Evolutionary conservation across 2,888 invertebrate species (phyloP).

Genomic region (Gonocerus acuteangulatus): DNA sequence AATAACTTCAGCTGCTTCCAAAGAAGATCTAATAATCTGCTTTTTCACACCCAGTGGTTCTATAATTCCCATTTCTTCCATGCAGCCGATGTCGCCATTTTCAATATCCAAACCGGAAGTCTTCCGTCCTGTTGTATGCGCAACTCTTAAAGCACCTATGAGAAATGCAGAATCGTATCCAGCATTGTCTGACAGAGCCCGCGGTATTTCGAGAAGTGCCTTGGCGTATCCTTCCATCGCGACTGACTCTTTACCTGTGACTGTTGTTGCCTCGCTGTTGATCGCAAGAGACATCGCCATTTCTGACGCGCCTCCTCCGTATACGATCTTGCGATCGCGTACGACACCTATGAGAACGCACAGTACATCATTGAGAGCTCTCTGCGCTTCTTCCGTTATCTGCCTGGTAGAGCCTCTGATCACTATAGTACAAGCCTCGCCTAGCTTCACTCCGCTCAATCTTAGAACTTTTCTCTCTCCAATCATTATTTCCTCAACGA

Average conservation of each 20-base stretch:
- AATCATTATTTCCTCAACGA: slow-evolving; percentile 95
- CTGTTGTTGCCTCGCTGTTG: slow-evolving; percentile 69
- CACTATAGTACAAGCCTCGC: slow-evolving; percentile 94
- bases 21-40: slow-evolving; percentile 86
- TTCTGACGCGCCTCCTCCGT: slow-evolving; percentile 91
- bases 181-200: slow-evolving; percentile 95
- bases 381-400: slow-evolving; percentile 95
- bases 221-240: slow-evolving; percentile 93
- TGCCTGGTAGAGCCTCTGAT: slow-evolving; percentile 97
- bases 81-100: slow-evolving; percentile 76
- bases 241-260: slow-evolving; percentile 92
- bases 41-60: slow-evolving; percentile 96
- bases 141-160: slow-evolving; percentile 79
- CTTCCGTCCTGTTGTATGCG: slow-evolving; percentile 71
- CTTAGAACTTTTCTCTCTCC: slow-evolving; percentile 92
- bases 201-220: slow-evolving; percentile 83
- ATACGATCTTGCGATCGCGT: slow-evolving; percentile 82
- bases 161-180: slow-evolving; percentile 96
- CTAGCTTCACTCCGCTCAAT: slow-evolving; percentile 88
- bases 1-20: slow-evolving; percentile 98
- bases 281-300: slow-evolving; percentile 97
- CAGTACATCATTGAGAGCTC: slow-evolving; percentile 95
- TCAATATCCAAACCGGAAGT: slow-evolving; percentile 81
- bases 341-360: slow-evolving; percentile 95
- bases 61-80: slow-evolving; percentile 83